Evolutionary conservation across 1,140 invertebrate genomes (phyloP).

Genomic region (Pseudomyrmex concolor): DNA sequence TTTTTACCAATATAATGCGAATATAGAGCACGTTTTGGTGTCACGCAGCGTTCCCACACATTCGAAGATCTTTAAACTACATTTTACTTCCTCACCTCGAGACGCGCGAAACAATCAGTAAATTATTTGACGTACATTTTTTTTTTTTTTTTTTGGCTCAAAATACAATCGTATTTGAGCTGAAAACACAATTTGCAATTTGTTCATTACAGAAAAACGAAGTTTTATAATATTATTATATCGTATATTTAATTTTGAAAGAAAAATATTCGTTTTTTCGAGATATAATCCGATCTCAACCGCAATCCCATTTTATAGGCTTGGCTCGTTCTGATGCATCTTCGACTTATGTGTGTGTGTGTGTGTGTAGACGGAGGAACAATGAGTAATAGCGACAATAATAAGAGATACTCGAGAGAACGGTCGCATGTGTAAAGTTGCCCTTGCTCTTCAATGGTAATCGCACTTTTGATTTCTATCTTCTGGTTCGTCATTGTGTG

Average conservation of each 20-base stretch:
- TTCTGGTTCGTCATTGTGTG: conserved; percentile 61
- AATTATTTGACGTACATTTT: too few species aligned
- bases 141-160: too few species aligned
- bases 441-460: conserved; percentile 60
- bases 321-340: conserved; percentile 4
- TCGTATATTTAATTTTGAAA: neutral
- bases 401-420: conserved; percentile 45
- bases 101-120: too few species aligned
- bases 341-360: neutral
- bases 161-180: too few species aligned
- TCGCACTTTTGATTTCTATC: conserved; percentile 69
- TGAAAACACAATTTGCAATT: neutral
- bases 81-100: too few species aligned
- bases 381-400: conserved; percentile 41
- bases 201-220: neutral
- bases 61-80: too few species aligned
- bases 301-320: too few species aligned
- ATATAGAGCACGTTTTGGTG: too few species aligned
- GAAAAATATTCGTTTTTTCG: conserved; percentile 24
- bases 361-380: neutral
- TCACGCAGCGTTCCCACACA: too few species aligned
- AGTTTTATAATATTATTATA: neutral
- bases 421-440: conserved; percentile 53
- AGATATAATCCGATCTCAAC: conserved; percentile 18
- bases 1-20: too few species aligned